phyloP scores from a whole-genome alignment of 2,888 invertebrate genomes.

The Hirtodrosophila duncani region DNA sequence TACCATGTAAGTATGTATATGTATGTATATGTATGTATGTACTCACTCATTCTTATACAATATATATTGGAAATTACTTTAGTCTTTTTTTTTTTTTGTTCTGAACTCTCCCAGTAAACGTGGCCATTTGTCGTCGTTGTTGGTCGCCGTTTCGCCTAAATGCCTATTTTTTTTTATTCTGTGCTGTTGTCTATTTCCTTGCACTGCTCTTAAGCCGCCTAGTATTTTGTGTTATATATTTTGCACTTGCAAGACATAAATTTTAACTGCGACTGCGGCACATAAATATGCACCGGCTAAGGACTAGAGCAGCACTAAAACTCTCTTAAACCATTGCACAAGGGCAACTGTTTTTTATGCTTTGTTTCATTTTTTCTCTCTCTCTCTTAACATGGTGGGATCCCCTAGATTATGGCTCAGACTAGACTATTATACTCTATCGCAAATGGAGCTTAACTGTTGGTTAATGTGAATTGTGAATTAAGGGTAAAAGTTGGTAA shows the following conservation, averaged over 20 bases:
- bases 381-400: too few relatives aligned
- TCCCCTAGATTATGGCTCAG: too few relatives aligned
- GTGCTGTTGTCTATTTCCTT: not conserved
- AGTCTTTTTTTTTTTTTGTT: conserved; percentile 72
- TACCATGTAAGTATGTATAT: not conserved
- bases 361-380: conserved; percentile 5
- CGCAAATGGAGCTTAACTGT: too few relatives aligned
- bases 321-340: conserved; percentile 26
- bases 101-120: conserved; percentile 54
- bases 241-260: conserved; percentile 70
- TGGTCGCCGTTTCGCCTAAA: conserved; percentile 53
- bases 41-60: too few relatives aligned
- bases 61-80: too few relatives aligned
- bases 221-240: conserved; percentile 68
- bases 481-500: too few relatives aligned
- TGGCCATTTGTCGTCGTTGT: conserved; percentile 59
- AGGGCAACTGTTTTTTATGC: conserved; percentile 15
- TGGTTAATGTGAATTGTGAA: too few relatives aligned
- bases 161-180: conserved; percentile 21
- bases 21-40: conserved; percentile 18
- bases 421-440: too few relatives aligned
- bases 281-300: conserved; percentile 54
- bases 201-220: conserved; percentile 41
- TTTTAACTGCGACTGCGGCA: conserved; percentile 48
- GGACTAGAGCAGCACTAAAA: conserved; percentile 13